Evolutionary conservation across 2,113 vertebrate species (phyloP).

Genomic region (Pseudonaja textilis): DNA sequence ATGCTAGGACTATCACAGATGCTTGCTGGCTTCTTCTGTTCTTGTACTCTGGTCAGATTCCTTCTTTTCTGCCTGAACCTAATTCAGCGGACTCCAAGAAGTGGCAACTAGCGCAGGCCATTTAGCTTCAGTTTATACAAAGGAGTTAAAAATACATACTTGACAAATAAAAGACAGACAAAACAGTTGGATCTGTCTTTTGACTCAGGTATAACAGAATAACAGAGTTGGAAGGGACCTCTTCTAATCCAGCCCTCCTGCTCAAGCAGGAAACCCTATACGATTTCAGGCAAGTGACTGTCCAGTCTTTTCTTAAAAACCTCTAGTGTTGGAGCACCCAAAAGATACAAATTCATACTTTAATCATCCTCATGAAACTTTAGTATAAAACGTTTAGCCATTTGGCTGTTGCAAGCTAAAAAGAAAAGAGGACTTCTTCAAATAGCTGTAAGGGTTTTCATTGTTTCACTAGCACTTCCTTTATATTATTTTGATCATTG

Average conservation of each 20-base stretch:
- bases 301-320: not conserved
- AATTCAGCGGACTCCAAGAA: no score
- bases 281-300: not conserved
- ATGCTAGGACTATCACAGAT: not conserved
- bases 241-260: not conserved
- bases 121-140: not conserved
- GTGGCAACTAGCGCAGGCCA: not conserved
- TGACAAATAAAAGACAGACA: not conserved
- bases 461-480: not conserved
- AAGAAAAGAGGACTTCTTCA: not conserved
- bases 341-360: not conserved
- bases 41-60: not conserved
- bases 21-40: not conserved
- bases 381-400: not conserved
- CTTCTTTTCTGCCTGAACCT: not conserved
- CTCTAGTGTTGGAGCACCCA: not conserved
- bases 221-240: not conserved
- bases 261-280: not conserved
- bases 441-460: rapidly evolving
- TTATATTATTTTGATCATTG: not conserved
- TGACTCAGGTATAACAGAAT: not conserved
- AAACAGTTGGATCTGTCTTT: not conserved
- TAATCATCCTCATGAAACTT: not conserved
- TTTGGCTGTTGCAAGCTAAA: not conserved
- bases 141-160: not conserved